Evolutionary conservation across 2,888 invertebrate genomes (phyloP).

Genomic region (Osmoderma eremita): DNA sequence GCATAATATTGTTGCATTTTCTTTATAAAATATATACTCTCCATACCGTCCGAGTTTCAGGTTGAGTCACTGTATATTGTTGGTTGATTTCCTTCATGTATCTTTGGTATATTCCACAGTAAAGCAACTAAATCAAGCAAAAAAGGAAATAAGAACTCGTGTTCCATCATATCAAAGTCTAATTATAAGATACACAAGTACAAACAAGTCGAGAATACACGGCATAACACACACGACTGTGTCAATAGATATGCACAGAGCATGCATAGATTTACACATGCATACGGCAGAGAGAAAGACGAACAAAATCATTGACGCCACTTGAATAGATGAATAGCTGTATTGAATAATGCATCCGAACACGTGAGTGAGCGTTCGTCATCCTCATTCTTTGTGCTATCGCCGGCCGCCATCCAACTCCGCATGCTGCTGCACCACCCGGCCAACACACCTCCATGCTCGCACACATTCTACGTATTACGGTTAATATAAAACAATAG

Average conservation of each 20-base stretch:
- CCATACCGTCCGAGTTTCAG: too few species aligned
- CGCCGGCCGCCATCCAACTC: background rate
- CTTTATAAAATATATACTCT: too few species aligned
- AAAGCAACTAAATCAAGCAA: too few species aligned
- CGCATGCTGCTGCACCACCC: too few species aligned
- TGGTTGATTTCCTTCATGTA: too few species aligned
- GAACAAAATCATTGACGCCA: slow-evolving; percentile 27
- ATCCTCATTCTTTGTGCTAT: background rate
- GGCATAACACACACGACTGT: too few species aligned
- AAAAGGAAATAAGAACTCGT: background rate
- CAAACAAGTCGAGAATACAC: too few species aligned
- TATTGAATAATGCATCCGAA: slow-evolving; percentile 20
- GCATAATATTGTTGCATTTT: too few species aligned
- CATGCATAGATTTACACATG: background rate
- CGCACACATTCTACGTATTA: slow-evolving; percentile 20
- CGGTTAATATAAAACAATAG: slow-evolving; percentile 34
- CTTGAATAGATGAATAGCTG: slow-evolving; percentile 24
- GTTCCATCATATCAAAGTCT: background rate
- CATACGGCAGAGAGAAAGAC: background rate
- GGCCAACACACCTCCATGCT: background rate
- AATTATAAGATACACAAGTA: slow-evolving; percentile 11
- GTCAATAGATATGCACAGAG: too few species aligned
- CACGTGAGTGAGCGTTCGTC: slow-evolving; percentile 10
- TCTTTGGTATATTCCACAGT: too few species aligned
- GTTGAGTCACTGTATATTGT: too few species aligned